phyloP scores from a whole-genome alignment of 2,113 vertebrate species.

The Semnopithecus entellus region DNA sequence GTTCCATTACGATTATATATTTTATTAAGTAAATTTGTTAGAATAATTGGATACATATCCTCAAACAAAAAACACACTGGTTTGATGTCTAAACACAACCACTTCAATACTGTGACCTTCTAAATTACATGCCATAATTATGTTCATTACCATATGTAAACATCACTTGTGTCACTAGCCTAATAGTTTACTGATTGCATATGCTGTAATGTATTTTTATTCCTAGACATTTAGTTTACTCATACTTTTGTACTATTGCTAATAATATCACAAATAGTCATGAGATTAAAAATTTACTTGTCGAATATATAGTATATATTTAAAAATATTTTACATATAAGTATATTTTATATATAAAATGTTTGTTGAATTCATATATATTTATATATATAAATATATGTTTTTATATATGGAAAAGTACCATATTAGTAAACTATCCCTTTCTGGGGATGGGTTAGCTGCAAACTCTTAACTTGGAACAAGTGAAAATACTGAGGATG shows the following conservation, averaged over 20 bases:
- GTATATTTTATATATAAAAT: background rate
- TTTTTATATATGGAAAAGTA: background rate
- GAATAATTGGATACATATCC: background rate
- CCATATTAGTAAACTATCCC: fast-evolving
- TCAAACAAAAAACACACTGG: background rate
- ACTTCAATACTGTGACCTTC: background rate
- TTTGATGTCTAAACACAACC: background rate
- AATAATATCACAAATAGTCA: background rate
- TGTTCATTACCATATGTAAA: background rate
- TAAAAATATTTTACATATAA: no score
- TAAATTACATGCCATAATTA: background rate
- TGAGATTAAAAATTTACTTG: background rate
- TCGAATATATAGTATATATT: no score
- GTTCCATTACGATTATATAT: background rate
- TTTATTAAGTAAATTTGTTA: background rate
- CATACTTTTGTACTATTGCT: background rate
- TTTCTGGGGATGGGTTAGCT: background rate
- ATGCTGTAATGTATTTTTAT: background rate
- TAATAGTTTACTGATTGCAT: background rate
- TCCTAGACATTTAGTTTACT: background rate
- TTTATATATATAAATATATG: background rate
- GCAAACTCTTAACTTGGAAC: background rate
- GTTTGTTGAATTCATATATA: background rate
- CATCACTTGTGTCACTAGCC: background rate
- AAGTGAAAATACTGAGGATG: background rate